Base-by-base conservation (phyloP, 2,888 invertebrate genomes). In the Zonitis immaculata region DNA sequence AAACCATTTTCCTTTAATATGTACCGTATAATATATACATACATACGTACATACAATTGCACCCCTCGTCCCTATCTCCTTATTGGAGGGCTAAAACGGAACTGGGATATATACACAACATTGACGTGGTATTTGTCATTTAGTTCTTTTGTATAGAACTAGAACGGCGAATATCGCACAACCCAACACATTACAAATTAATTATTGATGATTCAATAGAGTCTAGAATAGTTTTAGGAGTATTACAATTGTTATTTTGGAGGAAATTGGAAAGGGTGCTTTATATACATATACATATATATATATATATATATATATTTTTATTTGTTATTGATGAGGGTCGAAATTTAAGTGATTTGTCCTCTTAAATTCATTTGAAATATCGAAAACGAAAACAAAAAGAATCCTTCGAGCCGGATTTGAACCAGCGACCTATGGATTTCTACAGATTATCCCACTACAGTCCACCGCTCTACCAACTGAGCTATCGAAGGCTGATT, bases 401-500 rank as follows among this genome's bases (percentile, higher is more conserved):
- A 46, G 16, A 50, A 30, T 63, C 63, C 62, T 61, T 63, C 62
- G 63, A 60, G 63, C 62, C 63, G 63, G 62, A 63, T 63, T 61
- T 63, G 63, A 63, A 62, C 63, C 63, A 63, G 63, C 63, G 63
- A 63, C 81, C 82, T 82, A 82, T 82, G 56, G 55, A 53, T 53
- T 11, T 48, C 52, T 12, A 42, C 25, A 2, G n/a, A 16, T 27
- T 12, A 2, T 28, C 42, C 56, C 42, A 52, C 66, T 66, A 65
- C 66, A 66, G 66, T 66, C 66, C 65, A 66, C 66, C 66, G 66
- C 65, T 66, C 66, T 66, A 66, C 66, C 66, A 65, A 66, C 65
- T 65, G 65, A 66, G 66, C 65, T 66, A 66, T 66, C 66, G 65
- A 65, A 66, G 65, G 65, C 54, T 60, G n/a, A 8, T 50, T 25